Conservation (phyloP, 2,113 vertebrate genomes). For the Columba livia region DNA sequence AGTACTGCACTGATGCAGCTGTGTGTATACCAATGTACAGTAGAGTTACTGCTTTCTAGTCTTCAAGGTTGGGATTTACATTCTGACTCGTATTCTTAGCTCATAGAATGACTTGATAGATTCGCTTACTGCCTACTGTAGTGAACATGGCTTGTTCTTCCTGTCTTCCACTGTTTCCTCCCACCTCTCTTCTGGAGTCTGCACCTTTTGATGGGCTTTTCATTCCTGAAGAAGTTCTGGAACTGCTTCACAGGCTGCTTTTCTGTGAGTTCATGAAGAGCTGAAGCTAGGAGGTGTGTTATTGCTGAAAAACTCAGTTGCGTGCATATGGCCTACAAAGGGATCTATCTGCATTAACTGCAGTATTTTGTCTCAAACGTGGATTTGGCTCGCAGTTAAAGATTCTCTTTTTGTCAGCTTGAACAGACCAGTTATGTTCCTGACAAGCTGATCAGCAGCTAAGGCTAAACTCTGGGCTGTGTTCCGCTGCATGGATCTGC, state of each 20-base stretch:
- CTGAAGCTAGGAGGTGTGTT: not conserved
- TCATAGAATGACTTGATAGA: not conserved
- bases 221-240: not conserved
- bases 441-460: not conserved
- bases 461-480: not conserved
- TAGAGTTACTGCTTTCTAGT: not conserved
- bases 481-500: not conserved
- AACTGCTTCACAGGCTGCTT: not conserved
- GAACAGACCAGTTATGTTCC: not conserved
- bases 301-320: not conserved
- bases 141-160: not conserved
- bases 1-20: not conserved
- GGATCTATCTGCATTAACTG: not conserved
- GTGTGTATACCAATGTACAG: not conserved
- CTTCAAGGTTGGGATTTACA: not conserved
- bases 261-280: not conserved
- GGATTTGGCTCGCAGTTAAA: not conserved
- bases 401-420: not conserved
- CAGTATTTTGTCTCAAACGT: not conserved
- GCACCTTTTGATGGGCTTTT: not conserved
- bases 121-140: not conserved
- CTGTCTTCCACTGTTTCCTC: not conserved
- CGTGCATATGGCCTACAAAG: not conserved
- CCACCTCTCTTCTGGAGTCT: not conserved
- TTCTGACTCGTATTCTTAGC: not conserved